Evolutionary conservation across 2,797 vertebrate genomes (phyloP).

Genomic region (Onychomys leucogaster): DNA sequence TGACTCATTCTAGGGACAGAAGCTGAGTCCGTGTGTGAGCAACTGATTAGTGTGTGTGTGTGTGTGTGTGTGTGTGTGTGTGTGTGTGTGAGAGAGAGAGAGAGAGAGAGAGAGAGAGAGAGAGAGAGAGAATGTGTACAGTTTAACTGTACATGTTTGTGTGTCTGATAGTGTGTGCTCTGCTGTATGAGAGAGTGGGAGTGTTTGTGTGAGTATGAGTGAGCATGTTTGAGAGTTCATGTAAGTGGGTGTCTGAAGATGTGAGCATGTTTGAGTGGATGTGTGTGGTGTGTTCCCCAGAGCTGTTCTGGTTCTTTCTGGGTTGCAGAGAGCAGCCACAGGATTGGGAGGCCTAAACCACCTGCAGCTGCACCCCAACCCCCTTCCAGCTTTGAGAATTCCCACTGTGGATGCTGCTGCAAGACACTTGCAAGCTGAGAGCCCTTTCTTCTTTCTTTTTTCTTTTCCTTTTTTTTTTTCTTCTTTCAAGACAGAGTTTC

Average conservation of each 20-base stretch:
- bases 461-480: too few relatives aligned
- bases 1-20: not conserved
- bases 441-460: slow-evolving; percentile 47
- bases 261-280: not conserved
- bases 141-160: not conserved
- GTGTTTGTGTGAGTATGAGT: not conserved
- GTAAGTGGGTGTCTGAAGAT: not conserved
- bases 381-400: not conserved
- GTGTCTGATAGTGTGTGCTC: too few relatives aligned
- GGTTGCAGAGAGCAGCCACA: not conserved
- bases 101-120: not conserved
- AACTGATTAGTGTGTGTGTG: not conserved
- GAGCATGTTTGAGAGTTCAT: not conserved
- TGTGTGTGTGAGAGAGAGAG: not conserved
- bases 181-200: not conserved
- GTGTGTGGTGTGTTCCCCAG: not conserved
- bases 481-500: not conserved
- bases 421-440: not conserved
- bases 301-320: not conserved
- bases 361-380: rapidly evolving
- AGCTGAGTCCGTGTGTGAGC: not conserved
- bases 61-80: too few relatives aligned
- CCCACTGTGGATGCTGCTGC: rapidly evolving
- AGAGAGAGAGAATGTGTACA: not conserved
- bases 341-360: not conserved